phyloP scores from a whole-genome alignment of 2,888 invertebrate genomes.

The Thera obeliscata region DNA sequence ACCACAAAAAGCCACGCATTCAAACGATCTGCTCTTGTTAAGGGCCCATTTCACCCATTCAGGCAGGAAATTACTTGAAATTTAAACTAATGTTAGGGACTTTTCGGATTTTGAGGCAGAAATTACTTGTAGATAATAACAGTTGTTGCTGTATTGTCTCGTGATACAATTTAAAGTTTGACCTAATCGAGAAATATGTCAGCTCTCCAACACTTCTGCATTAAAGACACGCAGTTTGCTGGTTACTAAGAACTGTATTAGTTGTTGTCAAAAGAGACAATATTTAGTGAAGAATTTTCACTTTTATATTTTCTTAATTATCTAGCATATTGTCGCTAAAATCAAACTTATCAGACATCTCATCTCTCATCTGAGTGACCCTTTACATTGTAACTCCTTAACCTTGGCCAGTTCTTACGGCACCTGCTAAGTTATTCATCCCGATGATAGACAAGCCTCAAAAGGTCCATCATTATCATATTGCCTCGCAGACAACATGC shows the following conservation, averaged over 20 bases:
- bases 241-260: neutral
- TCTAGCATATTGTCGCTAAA: neutral
- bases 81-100: constrained; percentile 26
- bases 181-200: neutral
- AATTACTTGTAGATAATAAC: constrained; percentile 20
- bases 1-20: constrained; percentile 61
- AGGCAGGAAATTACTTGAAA: constrained; percentile 30
- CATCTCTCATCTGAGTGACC: neutral
- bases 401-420: constrained; percentile 15
- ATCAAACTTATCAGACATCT: neutral
- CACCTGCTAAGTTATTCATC: constrained; percentile 23
- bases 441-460: constrained; percentile 27
- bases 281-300: neutral
- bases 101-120: constrained; percentile 17
- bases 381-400: neutral
- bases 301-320: neutral
- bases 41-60: constrained; percentile 39
- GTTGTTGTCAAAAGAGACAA: neutral
- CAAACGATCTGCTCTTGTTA: constrained; percentile 56
- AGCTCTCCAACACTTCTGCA: neutral
- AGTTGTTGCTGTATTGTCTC: constrained; percentile 16
- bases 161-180: constrained; percentile 8
- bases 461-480: constrained; percentile 32
- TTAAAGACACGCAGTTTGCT: neutral
- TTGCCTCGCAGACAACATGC: constrained; percentile 19